These are phyloP conservation scores for Triplophysa rosa DNA, from an alignment of 2,113 vertebrate species.

Conservation along the genomic window DNA sequence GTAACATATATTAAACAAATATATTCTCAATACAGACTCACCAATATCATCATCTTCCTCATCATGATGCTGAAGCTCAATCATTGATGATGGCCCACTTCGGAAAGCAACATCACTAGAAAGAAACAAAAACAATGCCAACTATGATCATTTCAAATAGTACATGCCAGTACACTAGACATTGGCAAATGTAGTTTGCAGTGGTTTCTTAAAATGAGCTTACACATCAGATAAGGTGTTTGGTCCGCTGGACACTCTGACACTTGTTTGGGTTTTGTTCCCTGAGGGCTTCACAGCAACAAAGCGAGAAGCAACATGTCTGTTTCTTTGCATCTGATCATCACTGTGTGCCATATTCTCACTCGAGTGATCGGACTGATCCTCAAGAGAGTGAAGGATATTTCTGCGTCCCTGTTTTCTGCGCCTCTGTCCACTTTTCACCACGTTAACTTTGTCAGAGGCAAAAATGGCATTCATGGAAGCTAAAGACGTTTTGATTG, in stretches of 20 bases:
- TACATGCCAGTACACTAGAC: neutral
- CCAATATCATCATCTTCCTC: slow-evolving; percentile 52
- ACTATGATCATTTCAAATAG: no score
- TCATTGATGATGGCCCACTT: slow-evolving; percentile 70
- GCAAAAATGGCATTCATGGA: slow-evolving; percentile 56
- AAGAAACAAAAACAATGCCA: neutral
- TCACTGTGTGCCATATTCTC: slow-evolving; percentile 39
- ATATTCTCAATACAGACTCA: slow-evolving; percentile 14
- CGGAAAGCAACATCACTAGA: slow-evolving; percentile 37
- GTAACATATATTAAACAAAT: neutral
- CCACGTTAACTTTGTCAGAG: neutral
- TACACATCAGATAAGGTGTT: slow-evolving; percentile 38
- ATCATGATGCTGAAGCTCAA: slow-evolving; percentile 53
- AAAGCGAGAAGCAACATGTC: slow-evolving; percentile 8
- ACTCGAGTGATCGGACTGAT: slow-evolving; percentile 48
- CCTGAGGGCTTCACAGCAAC: slow-evolving; percentile 19
- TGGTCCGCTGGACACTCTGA: slow-evolving; percentile 23
- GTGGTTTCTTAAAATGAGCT: slow-evolving; percentile 1
- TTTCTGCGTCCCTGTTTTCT: slow-evolving; percentile 39
- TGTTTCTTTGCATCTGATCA: slow-evolving; percentile 11
- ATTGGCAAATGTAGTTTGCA: no score
- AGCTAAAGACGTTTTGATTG: slow-evolving; percentile 56
- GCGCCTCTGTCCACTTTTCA: neutral
- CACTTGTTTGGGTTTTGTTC: neutral
- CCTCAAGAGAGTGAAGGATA: slow-evolving; percentile 45